Conservation (phyloP, 2,888 invertebrate genomes). For the Cephonodes hylas region DNA sequence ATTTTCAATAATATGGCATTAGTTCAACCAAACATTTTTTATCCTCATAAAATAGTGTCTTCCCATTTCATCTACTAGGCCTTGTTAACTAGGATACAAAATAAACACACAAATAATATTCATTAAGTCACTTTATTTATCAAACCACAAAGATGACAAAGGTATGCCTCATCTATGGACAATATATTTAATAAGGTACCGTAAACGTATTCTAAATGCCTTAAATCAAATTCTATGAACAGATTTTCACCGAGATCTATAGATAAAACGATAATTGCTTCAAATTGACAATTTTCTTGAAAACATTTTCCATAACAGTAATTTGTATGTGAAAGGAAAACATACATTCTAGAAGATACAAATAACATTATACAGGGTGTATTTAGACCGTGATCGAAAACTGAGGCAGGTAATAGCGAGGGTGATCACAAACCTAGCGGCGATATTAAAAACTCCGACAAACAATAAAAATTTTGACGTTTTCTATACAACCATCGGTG, state of each 20-base stretch:
- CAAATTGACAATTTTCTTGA: neutral
- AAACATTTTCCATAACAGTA: neutral
- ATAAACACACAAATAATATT: constrained; percentile 33
- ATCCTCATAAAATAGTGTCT: too few species aligned
- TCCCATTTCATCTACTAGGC: neutral
- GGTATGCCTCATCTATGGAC: constrained; percentile 76
- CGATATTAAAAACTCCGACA: too few species aligned
- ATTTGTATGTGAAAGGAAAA: neutral
- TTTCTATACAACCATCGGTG: too few species aligned
- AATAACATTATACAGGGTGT: too few species aligned
- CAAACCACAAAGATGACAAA: constrained; percentile 76
- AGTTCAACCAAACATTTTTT: too few species aligned
- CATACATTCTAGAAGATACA: neutral
- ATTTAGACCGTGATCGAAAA: too few species aligned
- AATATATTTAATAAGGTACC: constrained; percentile 22
- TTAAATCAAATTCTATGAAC: neutral
- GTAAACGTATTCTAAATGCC: neutral
- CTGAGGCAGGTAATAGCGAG: too few species aligned
- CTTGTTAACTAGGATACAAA: neutral
- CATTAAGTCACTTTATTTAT: constrained; percentile 77
- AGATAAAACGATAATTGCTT: neutral
- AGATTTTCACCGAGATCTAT: neutral
- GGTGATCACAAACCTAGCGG: too few species aligned
- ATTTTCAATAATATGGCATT: too few species aligned
- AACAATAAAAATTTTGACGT: too few species aligned